Conservation (phyloP, 2,888 invertebrate genomes). For the Macaria liturata region DNA sequence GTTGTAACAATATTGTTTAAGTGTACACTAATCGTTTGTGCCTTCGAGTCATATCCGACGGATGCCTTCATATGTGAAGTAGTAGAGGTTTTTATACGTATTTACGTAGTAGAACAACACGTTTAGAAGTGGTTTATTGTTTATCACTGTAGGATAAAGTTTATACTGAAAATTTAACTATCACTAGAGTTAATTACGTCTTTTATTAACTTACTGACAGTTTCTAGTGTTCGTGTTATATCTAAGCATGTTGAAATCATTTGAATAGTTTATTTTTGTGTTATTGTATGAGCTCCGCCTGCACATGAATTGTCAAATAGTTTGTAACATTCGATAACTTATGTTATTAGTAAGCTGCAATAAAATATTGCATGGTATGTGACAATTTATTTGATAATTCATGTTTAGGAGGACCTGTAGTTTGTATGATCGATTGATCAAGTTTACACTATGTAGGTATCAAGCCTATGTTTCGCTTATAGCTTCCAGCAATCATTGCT, state of each 20-base stretch:
- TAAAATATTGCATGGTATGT: no score
- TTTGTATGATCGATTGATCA: conserved; percentile 14
- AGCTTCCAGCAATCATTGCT: conserved; percentile 27
- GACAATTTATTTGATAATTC: conserved; percentile 8
- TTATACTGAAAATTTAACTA: conserved; percentile 45
- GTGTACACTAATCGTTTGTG: conserved; percentile 61
- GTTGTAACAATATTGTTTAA: conserved; percentile 56
- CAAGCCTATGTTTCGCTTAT: conserved; percentile 26
- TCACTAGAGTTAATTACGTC: conserved; percentile 24
- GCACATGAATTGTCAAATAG: no score
- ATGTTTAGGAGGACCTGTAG: neutral
- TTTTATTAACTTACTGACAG: conserved; percentile 22
- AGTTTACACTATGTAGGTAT: neutral
- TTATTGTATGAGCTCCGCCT: conserved; percentile 45
- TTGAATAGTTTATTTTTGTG: conserved; percentile 80
- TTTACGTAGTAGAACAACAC: conserved; percentile 58
- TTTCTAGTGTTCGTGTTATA: conserved; percentile 47
- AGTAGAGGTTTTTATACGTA: conserved; percentile 70
- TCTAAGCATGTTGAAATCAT: conserved; percentile 73
- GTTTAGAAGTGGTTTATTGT: conserved; percentile 56
- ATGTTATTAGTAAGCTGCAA: no score
- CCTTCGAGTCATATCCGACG: conserved; percentile 80
- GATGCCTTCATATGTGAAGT: conserved; percentile 72
- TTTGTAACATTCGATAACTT: no score
- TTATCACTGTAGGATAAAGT: conserved; percentile 49